Evolutionary conservation across 2,888 invertebrate genomes (phyloP), one percentile per base, ranked within the genome.

Genomic region (Spodoptera picta): DNA sequence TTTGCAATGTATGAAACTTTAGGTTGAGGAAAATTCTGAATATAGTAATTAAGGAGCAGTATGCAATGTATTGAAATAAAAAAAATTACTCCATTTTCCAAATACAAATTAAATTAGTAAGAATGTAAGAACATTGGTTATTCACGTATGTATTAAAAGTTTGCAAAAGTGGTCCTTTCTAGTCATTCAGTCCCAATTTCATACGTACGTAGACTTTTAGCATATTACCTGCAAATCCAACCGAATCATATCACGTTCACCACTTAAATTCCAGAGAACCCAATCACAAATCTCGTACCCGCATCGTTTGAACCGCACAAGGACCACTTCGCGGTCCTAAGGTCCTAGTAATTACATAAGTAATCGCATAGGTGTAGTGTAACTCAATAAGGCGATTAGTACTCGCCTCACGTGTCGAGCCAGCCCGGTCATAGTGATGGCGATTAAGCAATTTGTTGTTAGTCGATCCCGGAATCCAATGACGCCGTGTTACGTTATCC

Each of bases 361-460:
- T 79, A 79, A 82, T 83, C 73, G 69, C 69, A 75, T 79, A 82
- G 77, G 79, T 80, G 77, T 75, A 77, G 70, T 73, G 73, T 81
- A 80, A 81, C 81, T 75, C 77, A 77, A 85, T 86, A 82, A 82
- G 81, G 79, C 78, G 78, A 85, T 87, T 87, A 85, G 80, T 71
- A 81, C 59, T 54, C 81, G 60, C 63, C 76, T 80, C 86, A 82
- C 85, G 84, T 79, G 80, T 75, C 64, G 60, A 61, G 54, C 61
- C 65, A 64, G 70, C 62, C 70, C 65, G 77, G 74, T 50, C 63
- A 68, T 73, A 71, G 71, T 79, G 79, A 70, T 76, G 58, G 63
- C 52, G 71, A 64, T 67, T 80, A 77, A 70, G 70, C 65, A 66
- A 76, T 76, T 77, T 70, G 49, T 60, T 54, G 66, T 52, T 73